Base-by-base conservation (phyloP, 2,888 invertebrate genomes). In the Pemphredon lugubris region DNA sequence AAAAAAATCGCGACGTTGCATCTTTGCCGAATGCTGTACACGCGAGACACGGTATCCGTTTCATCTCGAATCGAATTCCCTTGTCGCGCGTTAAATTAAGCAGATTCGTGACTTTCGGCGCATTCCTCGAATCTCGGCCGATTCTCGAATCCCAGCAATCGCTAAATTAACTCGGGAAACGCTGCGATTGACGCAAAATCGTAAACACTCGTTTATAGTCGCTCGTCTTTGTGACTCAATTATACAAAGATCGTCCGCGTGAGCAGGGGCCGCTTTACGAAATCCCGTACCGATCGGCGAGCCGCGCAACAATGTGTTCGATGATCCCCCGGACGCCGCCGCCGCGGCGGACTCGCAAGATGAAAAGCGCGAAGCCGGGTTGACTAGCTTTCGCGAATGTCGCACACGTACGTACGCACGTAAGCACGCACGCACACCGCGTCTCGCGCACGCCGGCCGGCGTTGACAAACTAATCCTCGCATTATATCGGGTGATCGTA, bases 401-500 rank as follows among this genome's bases (percentile, higher is more conserved):
- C 40, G 39, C 61, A 61, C 44, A 51, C 47, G 59, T 23, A 48
- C 42, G 45, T 37, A 75, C 75, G 71, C 66, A 47, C 34, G 9
- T 26, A 54, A 37, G 14, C 21, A 30, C 39, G 40, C 51, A 13
- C 44, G 63, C 20, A 14, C 18, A 44, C 40, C n/a, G 16, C 37
- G 42, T 37, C 2, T 42, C 45, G 34, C 44, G 73, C 76, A 68
- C 69, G 69, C 71, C 63, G 77, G 72, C 70, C 77, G 81, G 84
- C 83, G 86, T 87, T 88, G 88, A 88, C 88, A 87, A 88, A 88
- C 87, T 88, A 88, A 88, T 88, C 85, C 84, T 79, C 78, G 72
- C 78, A 80, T 75, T 81, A 81, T 84, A 82, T 81, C 81, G 81
- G 83, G 80, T 83, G 83, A 85, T 84, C 83, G 84, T 83, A 85